Percentiles rank a stretch among this genome's conserved stretches.
Evolutionary conservation across 2,113 vertebrate genomes (phyloP).

Genomic region (Dunckerocampus dactyliophorus): DNA sequence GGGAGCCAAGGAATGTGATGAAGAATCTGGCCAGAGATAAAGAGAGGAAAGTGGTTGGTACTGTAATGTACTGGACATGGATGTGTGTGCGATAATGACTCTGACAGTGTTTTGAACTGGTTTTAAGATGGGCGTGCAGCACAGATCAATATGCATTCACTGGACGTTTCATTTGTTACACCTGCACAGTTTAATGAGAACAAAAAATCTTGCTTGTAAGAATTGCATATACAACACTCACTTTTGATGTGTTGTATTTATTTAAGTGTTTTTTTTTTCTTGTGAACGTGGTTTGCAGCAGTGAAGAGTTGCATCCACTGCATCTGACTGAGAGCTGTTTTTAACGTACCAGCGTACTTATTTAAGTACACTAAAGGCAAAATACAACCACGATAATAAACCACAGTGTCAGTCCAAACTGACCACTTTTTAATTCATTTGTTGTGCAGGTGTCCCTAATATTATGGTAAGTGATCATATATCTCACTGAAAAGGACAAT

Average conservation of each 20-base stretch:
- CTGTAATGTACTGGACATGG: conserved; percentile 31
- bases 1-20: conserved; percentile 54
- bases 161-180: neutral
- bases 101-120: neutral
- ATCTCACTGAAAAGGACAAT: too few species aligned
- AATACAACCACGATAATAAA: too few species aligned
- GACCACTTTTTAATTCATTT: too few species aligned
- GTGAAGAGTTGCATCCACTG: neutral
- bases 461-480: too few species aligned
- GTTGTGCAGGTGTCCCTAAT: too few species aligned
- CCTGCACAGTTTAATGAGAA: neutral
- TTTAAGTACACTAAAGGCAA: too few species aligned
- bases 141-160: neutral
- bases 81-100: conserved; percentile 18
- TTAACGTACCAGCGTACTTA: neutral
- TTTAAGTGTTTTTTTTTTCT: neutral
- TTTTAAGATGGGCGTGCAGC: neutral
- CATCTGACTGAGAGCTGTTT: neutral
- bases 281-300: neutral
- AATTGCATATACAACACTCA: neutral
- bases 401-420: too few species aligned
- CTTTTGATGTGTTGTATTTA: neutral
- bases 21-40: conserved; percentile 64
- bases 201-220: neutral
- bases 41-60: conserved; percentile 49